Evolutionary conservation across 2,888 invertebrate species (phyloP), one percentile per base, ranked within the genome.

Genomic region (Cataglyphis rosenhaueri): DNA sequence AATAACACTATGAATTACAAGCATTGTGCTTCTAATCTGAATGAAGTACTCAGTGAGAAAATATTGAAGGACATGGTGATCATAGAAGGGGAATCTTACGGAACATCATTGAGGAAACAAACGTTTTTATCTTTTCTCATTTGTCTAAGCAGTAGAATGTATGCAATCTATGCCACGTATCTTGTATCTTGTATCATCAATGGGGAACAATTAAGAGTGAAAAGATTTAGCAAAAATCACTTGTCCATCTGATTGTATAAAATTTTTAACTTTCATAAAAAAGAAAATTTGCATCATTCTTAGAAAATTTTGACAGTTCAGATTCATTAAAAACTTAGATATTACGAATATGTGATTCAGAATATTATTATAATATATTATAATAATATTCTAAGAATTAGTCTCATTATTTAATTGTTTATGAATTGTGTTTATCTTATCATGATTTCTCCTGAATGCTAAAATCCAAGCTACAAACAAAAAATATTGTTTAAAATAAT

Each of bases 101-200:
- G 83, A 89, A 89, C 83, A 89, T 89, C 86, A 87, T 88, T 74
- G 66, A 85, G 89, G 88, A 89, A 89, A 89, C 68, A 81, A 85
- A 79, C 83, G 79, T 55, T 79, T 83, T 87, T 87, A 89, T 89
- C 89, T 89, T 76, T 44, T 35, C 73, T 82, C 75, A 84, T 85
- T 89, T 88, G 86, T 70, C 79, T 82, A 81, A 86, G 88, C 61
- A 75, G 79, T 68, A 68, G 78, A 81, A 73, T 78, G 61, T 86
- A 85, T 84, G 89, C 82, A 88, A 86, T 85, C 81, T 59, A 84
- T 86, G 88, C 81, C 81, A 74, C 73, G 81, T 65, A 71, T 76
- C 73, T 85, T 85, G 81, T 65, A 71, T 76, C 73, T 85, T 85
- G 81, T 84, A 88, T 79, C 83, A 75, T 87, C 84, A 86, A 88